Evolutionary conservation across 1,140 invertebrate genomes (phyloP).

Genomic region (Ceratosolen solmsi): DNA sequence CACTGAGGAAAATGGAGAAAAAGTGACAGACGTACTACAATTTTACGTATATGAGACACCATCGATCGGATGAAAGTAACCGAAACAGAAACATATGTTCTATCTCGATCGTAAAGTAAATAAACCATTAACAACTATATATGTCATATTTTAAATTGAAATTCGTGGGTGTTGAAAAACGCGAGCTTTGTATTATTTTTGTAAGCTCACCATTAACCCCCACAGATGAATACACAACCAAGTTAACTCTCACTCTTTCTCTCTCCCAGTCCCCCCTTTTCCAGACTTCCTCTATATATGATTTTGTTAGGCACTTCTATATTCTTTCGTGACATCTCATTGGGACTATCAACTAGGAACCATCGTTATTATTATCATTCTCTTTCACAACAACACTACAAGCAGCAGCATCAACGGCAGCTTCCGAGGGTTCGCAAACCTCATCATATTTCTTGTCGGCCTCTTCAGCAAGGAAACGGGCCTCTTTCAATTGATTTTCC

Average conservation of each 20-base stretch:
- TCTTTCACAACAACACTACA: constrained; percentile 56
- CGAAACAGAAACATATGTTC: too few species aligned
- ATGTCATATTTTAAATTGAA: not conserved
- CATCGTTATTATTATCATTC: constrained; percentile 63
- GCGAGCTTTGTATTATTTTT: not conserved
- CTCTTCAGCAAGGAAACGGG: constrained; percentile 99
- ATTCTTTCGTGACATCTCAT: constrained; percentile 26
- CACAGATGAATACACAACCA: constrained; percentile 12
- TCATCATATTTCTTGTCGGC: constrained; percentile 99
- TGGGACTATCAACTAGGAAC: constrained; percentile 72
- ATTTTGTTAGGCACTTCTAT: constrained; percentile 65
- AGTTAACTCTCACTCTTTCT: not conserved
- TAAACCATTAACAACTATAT: not conserved
- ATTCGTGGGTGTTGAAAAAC: not conserved
- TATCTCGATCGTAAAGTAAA: not conserved
- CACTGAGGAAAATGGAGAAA: constrained; percentile 26
- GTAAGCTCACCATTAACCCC: not conserved
- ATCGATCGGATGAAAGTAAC: not conserved
- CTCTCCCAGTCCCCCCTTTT: not conserved
- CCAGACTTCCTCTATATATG: not conserved
- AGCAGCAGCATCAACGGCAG: constrained; percentile 66
- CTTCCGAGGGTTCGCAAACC: constrained; percentile 79
- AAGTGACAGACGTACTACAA: not conserved
- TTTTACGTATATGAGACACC: not conserved
- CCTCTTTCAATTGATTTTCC: constrained; percentile 99